Base-by-base conservation (phyloP, 2,888 invertebrate genomes). In the Plebejus melissa region DNA sequence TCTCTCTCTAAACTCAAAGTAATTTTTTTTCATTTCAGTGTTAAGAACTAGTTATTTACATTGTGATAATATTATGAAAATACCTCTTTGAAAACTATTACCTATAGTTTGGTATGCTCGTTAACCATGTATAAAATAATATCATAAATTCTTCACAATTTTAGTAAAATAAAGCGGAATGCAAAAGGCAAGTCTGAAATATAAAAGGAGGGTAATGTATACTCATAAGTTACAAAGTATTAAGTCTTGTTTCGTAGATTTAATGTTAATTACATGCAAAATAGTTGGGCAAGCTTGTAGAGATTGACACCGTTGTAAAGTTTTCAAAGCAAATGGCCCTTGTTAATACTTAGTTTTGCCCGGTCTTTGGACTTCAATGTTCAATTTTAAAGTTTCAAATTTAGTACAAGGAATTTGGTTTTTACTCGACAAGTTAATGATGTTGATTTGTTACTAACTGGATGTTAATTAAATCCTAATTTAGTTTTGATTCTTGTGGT, bases 381-480 rank as follows among this genome's bases (percentile, higher is more conserved):
- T 36, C 32, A 65, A 65, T 65, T 65, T 36, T 6, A 65, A 65
- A 65, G 65, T 65, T 65, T 65, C 32, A 65, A 65, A 65, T 65
- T 65, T 36, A 65, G 65, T 65, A 65, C 65, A 36, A 32, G 65
- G 65, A 65, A 36, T 65, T 65, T 65, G 65, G 65, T 65, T 65
- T 36, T 36, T 65, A 65, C 65, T 65, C 4, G 65, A 16, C 9
- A 13, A 65, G 65, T 65, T 32, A 65, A 9, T 16, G 32, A 28
- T 11, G 65, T 32, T n/a, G n/a, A n/a, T n/a, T n/a, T 28, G 28
- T 65, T 65, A 28, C 32, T 65, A 36, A 16, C 32, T 65, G 13
- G 65, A 32, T 32, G 11, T 65, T 4, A 13, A 65, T 65, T 32
- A 32, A 32, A 65, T 13, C 11, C 28, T 28, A 9, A 32, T 65